phyloP scores from a whole-genome alignment of 2,888 invertebrate species.

The Dugesia japonica region DNA sequence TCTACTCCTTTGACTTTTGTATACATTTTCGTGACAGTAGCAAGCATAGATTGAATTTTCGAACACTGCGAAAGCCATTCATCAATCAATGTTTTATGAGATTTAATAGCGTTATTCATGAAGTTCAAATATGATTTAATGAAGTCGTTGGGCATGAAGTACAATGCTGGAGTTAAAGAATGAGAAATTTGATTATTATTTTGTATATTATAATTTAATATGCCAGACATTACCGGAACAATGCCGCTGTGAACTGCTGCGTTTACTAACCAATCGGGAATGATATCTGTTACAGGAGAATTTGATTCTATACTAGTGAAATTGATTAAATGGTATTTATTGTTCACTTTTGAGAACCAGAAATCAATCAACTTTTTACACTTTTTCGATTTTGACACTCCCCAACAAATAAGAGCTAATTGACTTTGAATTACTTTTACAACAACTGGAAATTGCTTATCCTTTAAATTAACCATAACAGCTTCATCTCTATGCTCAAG shows the following conservation, averaged over 20 bases:
- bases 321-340: neutral
- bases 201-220: neutral
- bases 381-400: neutral
- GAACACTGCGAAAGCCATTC: neutral
- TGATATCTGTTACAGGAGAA: neutral
- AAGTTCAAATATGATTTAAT: neutral
- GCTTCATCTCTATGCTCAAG: neutral
- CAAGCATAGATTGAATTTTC: neutral
- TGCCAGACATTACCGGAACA: neutral
- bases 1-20: neutral
- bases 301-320: neutral
- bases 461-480: conserved; percentile 3
- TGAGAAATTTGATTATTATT: neutral
- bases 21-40: neutral
- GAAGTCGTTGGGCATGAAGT: neutral
- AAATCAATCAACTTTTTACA: neutral
- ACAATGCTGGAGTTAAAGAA: conserved; percentile 3
- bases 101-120: neutral
- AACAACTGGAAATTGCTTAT: conserved; percentile 5
- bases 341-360: neutral
- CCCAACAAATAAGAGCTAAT: neutral
- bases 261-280: neutral
- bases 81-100: neutral
- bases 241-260: neutral
- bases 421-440: neutral